Evolutionary conservation across 2,888 invertebrate species (phyloP).

Genomic region (Chaetogeoica ovagalla): DNA sequence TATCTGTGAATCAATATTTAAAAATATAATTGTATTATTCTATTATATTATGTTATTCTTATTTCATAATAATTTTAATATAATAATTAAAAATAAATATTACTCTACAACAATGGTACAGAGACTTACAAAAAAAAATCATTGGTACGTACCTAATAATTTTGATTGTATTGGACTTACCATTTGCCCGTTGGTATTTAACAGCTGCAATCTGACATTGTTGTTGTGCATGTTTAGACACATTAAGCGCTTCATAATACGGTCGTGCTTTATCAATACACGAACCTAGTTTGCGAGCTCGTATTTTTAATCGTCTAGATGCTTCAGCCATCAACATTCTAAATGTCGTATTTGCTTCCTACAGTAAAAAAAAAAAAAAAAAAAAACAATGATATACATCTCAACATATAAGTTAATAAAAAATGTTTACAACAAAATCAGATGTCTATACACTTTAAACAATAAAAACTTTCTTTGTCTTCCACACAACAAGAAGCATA

Average conservation of each 20-base stretch:
- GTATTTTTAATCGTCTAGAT: constrained; percentile 76
- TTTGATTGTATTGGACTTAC: constrained; percentile 60
- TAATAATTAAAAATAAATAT: no score
- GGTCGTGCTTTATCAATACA: constrained; percentile 88
- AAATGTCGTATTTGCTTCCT: constrained; percentile 94
- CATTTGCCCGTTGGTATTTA: constrained; percentile 86
- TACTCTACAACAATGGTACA: neutral
- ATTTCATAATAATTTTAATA: no score
- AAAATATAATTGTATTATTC: no score
- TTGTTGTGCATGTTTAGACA: constrained; percentile 72
- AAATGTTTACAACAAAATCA: neutral
- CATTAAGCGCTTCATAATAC: constrained; percentile 82
- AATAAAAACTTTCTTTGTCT: no score
- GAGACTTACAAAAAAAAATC: neutral
- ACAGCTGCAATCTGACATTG: constrained; percentile 90
- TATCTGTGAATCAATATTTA: no score
- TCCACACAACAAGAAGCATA: no score
- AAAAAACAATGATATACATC: neutral
- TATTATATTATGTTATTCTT: no score
- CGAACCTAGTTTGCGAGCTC: constrained; percentile 79
- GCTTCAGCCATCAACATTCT: constrained; percentile 82
- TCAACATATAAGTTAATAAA: neutral
- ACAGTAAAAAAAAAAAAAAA: constrained; percentile 5
- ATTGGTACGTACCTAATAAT: neutral
- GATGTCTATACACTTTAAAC: neutral